Percentiles rank a stretch among this genome's conserved stretches.
These are phyloP conservation scores for Ashinkailepas kermadecensis DNA, from an alignment of 2,888 invertebrate genomes.

Conservation along the genomic window DNA sequence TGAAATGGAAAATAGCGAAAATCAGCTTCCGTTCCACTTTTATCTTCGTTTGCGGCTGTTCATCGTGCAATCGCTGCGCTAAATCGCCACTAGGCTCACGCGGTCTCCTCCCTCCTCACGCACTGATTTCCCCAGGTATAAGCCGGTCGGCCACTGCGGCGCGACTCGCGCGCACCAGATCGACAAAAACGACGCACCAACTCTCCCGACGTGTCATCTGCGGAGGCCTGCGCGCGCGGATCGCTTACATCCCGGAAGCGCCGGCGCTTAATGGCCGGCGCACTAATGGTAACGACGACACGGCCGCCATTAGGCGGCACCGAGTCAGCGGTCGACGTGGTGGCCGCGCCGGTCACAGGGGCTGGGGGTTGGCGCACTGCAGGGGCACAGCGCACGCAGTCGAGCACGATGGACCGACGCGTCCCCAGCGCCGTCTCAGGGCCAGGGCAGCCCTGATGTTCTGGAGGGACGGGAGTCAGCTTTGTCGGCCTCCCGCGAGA, in stretches of 20 bases:
- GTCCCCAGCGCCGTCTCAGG: neutral
- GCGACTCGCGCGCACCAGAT: too few relatives aligned
- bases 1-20: too few relatives aligned
- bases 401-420: neutral
- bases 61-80: too few relatives aligned
- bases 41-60: too few relatives aligned
- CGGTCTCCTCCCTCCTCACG: too few relatives aligned
- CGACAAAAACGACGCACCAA: neutral
- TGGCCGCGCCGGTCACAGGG: neutral
- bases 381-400: too few relatives aligned
- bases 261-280: neutral
- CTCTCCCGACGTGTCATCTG: neutral
- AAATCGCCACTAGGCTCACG: too few relatives aligned
- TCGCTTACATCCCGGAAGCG: constrained; percentile 16
- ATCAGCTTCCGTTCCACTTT: too few relatives aligned
- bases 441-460: too few relatives aligned
- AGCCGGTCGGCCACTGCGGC: neutral
- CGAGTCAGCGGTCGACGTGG: neutral
- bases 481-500: too few relatives aligned
- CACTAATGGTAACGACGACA: neutral
- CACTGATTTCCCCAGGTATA: neutral
- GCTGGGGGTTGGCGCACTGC: too few relatives aligned
- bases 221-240: neutral
- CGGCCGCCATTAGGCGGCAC: neutral
- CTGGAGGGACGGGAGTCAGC: too few relatives aligned